These are phyloP conservation scores for Anabacerthia variegaticeps DNA, from an alignment of 2,797 vertebrate species.

Conservation along the genomic window DNA sequence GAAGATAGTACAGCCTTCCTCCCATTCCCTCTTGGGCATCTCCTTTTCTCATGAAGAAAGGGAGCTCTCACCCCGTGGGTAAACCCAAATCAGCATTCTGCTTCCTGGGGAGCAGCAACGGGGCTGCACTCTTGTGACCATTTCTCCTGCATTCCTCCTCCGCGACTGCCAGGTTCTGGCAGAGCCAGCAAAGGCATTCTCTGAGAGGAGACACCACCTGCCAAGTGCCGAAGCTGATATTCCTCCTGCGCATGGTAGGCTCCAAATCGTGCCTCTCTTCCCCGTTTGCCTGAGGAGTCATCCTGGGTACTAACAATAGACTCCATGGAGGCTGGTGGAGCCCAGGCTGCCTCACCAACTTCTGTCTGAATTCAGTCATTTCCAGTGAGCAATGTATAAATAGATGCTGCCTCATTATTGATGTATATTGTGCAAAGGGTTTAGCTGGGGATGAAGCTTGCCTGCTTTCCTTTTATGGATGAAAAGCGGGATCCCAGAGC, in stretches of 20 bases:
- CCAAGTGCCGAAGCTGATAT: background rate
- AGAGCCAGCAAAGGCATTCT: background rate
- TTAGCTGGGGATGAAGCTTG: constrained; percentile 15
- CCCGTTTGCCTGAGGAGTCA: constrained; percentile 1
- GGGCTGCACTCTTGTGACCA: background rate
- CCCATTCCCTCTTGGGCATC: background rate
- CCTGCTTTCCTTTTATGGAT: constrained; percentile 38
- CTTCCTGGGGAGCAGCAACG: fast-evolving
- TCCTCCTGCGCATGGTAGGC: constrained; percentile 2
- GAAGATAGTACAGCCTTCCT: background rate
- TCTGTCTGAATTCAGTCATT: constrained; percentile 20
- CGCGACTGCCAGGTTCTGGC: background rate
- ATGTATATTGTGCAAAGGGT: constrained; percentile 13
- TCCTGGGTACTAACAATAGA: constrained; percentile 41
- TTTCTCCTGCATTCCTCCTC: background rate
- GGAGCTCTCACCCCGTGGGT: background rate
- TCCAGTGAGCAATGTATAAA: constrained; percentile 33
- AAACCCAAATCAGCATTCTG: background rate
- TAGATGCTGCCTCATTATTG: constrained; percentile 24
- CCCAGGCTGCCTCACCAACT: background rate
- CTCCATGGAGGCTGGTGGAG: constrained; percentile 27
- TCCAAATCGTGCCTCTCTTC: constrained; percentile 4
- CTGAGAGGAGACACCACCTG: background rate
- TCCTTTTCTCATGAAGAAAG: background rate
- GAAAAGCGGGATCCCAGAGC: constrained; percentile 12